A percentile compares a stretch with the other conserved stretches of the same genome.
Evolutionary conservation across 2,797 vertebrate genomes (phyloP).

Genomic region (Enoplosus armatus): DNA sequence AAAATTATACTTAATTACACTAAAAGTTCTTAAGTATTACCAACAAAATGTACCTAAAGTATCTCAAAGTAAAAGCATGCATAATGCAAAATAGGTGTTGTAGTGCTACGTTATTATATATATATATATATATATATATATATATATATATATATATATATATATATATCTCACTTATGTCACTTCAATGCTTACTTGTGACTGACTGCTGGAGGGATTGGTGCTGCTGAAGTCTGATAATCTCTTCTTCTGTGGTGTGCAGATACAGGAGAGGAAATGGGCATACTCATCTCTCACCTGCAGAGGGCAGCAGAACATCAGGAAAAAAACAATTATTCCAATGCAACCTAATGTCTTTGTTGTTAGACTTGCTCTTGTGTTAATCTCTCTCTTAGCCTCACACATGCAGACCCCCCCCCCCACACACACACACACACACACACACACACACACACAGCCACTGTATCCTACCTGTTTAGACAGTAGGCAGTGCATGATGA

Average conservation of each 20-base stretch:
- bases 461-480: slow-evolving; percentile 86
- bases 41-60: not conserved
- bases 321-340: not conserved
- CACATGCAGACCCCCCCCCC: too few species aligned
- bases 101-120: not conserved
- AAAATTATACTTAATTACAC: not conserved
- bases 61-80: not conserved
- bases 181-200: slow-evolving; percentile 65
- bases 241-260: slow-evolving; percentile 77
- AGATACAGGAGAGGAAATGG: slow-evolving; percentile 77
- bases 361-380: not conserved
- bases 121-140: too few species aligned
- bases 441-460: not conserved
- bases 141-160: too few species aligned
- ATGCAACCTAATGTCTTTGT: not conserved
- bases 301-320: slow-evolving; percentile 62
- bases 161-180: too few species aligned
- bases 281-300: slow-evolving; percentile 92
- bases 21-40: not conserved
- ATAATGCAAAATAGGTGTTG: not conserved
- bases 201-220: slow-evolving; percentile 82
- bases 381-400: too few species aligned
- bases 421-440: not conserved
- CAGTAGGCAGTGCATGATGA: slow-evolving; percentile 90
- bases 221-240: slow-evolving; percentile 86